Base-by-base conservation (phyloP, 2,113 vertebrate species). In the Hippopotamus amphibius region DNA sequence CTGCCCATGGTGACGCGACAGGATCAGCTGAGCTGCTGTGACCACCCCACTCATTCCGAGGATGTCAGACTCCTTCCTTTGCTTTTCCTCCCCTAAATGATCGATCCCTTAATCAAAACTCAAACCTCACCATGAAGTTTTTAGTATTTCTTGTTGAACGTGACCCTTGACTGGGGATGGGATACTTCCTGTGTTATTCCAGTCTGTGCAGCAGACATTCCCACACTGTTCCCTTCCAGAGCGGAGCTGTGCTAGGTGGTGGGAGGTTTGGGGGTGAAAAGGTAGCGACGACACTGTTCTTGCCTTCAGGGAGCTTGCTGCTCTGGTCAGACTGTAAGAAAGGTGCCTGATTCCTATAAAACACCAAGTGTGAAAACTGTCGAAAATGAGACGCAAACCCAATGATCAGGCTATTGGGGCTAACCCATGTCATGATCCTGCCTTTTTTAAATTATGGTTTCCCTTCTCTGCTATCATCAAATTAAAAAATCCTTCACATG, bases 361-460 rank as follows among this genome's bases (percentile, higher is more conserved):
- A n/a, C 30, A 26, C 41, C 30, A 30, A 24, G 26, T 26, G 16
- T 57, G 69, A 66, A 80, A 22, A 53, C 46, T 76, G 10, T 68
- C 65, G 83, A 41, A 93, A 80, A 84, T 48, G 72, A 83, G 74
- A 85, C 26, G 50, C 48, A n/a, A 72, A 79, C 37, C 33, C 43
- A 33, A 21, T 2, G 21, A 71, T 84, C 77, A 72, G 74, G 87
- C 63, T 95, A 68, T 80, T 66, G 80, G 61, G 65, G 28, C 80
- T 89, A 87, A 95, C 57, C 72, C 53, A 2, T 41, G 41, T 87
- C 89, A 63, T 79, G 50, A 69, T 53, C 89, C 96, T 95, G 74
- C 74, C 69, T 77, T 61, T 63, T 92, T 88, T 95, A 95, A 93
- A 97, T 97, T 93, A 92, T 66, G n/a, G 53, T 53, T 97, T 91